Base-by-base conservation (phyloP, 2,888 invertebrate species). In the Xanthorhoe spadicearia region DNA sequence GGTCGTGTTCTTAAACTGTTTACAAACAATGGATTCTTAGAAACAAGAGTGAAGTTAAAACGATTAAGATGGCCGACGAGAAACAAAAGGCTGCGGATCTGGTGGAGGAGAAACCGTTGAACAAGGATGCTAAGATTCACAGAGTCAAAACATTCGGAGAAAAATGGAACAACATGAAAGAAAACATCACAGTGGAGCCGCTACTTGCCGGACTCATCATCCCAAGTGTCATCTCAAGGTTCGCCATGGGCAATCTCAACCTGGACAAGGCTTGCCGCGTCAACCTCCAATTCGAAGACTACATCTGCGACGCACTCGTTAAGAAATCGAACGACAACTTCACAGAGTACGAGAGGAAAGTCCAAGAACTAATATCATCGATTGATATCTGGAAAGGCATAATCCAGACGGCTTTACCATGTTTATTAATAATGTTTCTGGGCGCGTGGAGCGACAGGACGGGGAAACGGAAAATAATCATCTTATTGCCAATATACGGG, bases 181-280 rank as follows among this genome's bases (percentile, higher is more conserved):
- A 85, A 2, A 95, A 96, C 79, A 95, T 96, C 67, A 96, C 96
- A 0, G 96, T 96, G 1, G 96, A 96, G 81, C 96, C 96, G 0
- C 93, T 96, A 89, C 83, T 96, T 28, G 96, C 95, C 0, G 95
- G 95, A 53, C 95, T 96, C 78, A 96, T 96, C 13, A 94, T 95
- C 83, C 95, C 95, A 17, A 94, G 95, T 82, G 92, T 95, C 0
- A 88, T 95, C 64, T 96, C 97, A 1, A 95, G 95, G 64, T 90
- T 97, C 75, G 96, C 97, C 15, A 96, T 92, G 92, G 77, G 80
- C 15, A 92, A 92, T 79, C 83, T 92, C 4, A 92, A 92, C 78
- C 78, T 92, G 70, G 92, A 92, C 63, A 92, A 92, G 77, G 92
- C 92, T 0, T 92, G 92, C 72, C 80, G 90, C 72, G 92, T 92